phyloP scores from a whole-genome alignment of 2,888 invertebrate genomes.

The Uropetala carovei region DNA sequence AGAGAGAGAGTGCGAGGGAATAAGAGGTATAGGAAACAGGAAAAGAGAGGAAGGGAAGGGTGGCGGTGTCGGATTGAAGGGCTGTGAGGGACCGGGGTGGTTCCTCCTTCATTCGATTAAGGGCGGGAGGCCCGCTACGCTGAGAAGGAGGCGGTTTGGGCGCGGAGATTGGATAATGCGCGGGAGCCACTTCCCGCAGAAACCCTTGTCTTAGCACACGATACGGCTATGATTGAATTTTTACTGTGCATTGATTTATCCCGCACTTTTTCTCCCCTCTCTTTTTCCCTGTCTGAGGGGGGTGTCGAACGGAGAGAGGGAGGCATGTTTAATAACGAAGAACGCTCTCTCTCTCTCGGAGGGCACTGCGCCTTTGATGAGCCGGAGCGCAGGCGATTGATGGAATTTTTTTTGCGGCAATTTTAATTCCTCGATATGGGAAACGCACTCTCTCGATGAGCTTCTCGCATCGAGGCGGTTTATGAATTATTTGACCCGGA shows the following conservation, averaged over 20 bases:
- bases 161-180: constrained; percentile 54
- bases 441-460: not conserved
- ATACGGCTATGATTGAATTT: constrained; percentile 43
- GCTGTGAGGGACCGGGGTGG: not conserved
- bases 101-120: constrained; percentile 54
- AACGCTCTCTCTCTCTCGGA: too few relatives aligned
- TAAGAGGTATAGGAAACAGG: not conserved
- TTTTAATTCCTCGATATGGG: not conserved
- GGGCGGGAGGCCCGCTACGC: constrained; percentile 15
- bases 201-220: constrained; percentile 42
- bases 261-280: not conserved
- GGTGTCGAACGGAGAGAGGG: not conserved
- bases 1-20: not conserved
- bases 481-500: not conserved
- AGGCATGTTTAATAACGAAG: not conserved
- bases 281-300: not conserved
- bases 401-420: not conserved
- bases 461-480: not conserved
- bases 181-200: constrained; percentile 42
- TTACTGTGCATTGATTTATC: constrained; percentile 18
- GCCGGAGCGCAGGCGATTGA: not conserved
- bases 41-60: not conserved
- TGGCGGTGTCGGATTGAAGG: constrained; percentile 43
- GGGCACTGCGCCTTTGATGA: not conserved
- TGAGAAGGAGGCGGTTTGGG: constrained; percentile 39